Percentiles rank a stretch among this genome's conserved stretches.
These are phyloP conservation scores for Drosophila subpulchrella DNA, from an alignment of 1,140 invertebrate genomes.

Conservation along the genomic window DNA sequence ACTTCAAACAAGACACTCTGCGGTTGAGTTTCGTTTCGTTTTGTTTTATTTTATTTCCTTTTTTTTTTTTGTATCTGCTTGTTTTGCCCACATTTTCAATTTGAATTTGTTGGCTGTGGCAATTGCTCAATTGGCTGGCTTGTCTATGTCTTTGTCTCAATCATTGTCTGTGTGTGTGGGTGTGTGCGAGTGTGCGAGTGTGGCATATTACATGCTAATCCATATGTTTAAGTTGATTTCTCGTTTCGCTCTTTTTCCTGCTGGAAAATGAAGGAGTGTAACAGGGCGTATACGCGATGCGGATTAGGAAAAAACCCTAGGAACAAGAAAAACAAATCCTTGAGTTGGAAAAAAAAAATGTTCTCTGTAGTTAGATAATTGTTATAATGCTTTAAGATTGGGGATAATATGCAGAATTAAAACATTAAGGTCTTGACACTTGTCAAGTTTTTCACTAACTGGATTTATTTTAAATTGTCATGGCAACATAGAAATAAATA, in stretches of 20 bases:
- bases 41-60: constrained; percentile 11
- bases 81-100: constrained; percentile 80
- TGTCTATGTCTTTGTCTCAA: constrained; percentile 43
- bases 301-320: neutral
- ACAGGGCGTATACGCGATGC: constrained; percentile 63
- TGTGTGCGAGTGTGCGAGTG: constrained; percentile 25
- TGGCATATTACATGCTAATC: constrained; percentile 74
- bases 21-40: constrained; percentile 45
- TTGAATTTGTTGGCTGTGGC: constrained; percentile 82
- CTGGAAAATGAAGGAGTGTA: constrained; percentile 32
- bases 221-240: constrained; percentile 63
- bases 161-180: constrained; percentile 17
- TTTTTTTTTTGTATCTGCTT: constrained; percentile 24
- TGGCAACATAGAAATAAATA: too few relatives aligned
- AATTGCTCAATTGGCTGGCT: constrained; percentile 78
- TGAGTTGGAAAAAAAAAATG: neutral
- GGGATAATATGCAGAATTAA: too few relatives aligned
- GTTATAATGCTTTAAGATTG: too few relatives aligned
- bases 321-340: neutral
- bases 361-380: too few relatives aligned
- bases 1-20: constrained; percentile 72
- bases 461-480: too few relatives aligned
- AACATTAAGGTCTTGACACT: too few relatives aligned
- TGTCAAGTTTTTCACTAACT: too few relatives aligned
- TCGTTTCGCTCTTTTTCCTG: constrained; percentile 33